These are phyloP conservation scores for Eupithecia vulgata DNA, from an alignment of 2,888 invertebrate genomes.

Conservation along the genomic window DNA sequence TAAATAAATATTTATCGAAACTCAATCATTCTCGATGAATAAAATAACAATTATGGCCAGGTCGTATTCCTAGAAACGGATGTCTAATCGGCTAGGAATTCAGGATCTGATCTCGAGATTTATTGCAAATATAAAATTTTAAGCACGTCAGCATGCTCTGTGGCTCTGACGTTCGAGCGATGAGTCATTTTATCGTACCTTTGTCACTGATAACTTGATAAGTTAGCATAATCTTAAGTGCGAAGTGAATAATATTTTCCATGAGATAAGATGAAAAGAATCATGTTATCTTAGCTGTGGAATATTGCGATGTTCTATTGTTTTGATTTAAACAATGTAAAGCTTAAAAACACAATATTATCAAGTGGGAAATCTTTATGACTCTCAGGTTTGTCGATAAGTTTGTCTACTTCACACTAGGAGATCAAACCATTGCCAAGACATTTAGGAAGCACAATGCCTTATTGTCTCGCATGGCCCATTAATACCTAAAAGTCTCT, in stretches of 20 bases:
- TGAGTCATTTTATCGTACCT: conserved; percentile 52
- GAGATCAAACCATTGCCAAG: conserved; percentile 32
- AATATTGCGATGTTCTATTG: conserved; percentile 38
- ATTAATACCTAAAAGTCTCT: conserved; percentile 42
- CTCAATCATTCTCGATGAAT: conserved; percentile 22
- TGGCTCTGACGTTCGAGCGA: conserved; percentile 44
- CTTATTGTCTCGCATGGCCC: conserved; percentile 40
- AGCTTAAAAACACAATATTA: conserved; percentile 32
- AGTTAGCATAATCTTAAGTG: conserved; percentile 23
- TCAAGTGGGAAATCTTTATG: conserved; percentile 43
- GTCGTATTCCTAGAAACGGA: conserved; percentile 46
- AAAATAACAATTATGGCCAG: conserved; percentile 35
- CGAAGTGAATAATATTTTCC: conserved; percentile 40
- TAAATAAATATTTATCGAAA: conserved; percentile 32
- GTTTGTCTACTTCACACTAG: conserved; percentile 29
- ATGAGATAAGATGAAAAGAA: conserved; percentile 42
- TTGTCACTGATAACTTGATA: conserved; percentile 9
- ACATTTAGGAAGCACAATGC: conserved; percentile 37
- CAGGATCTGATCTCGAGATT: conserved; percentile 50
- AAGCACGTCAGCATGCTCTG: conserved; percentile 37
- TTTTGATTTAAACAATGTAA: conserved; percentile 33
- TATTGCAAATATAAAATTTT: conserved; percentile 44
- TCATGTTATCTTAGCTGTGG: conserved; percentile 35
- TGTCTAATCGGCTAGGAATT: conserved; percentile 52
- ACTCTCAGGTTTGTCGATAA: conserved; percentile 32